A percentile compares a stretch with the other conserved stretches of the same genome.
phyloP scores from a whole-genome alignment of 2,797 vertebrate genomes.

The Cossypha caffra region DNA sequence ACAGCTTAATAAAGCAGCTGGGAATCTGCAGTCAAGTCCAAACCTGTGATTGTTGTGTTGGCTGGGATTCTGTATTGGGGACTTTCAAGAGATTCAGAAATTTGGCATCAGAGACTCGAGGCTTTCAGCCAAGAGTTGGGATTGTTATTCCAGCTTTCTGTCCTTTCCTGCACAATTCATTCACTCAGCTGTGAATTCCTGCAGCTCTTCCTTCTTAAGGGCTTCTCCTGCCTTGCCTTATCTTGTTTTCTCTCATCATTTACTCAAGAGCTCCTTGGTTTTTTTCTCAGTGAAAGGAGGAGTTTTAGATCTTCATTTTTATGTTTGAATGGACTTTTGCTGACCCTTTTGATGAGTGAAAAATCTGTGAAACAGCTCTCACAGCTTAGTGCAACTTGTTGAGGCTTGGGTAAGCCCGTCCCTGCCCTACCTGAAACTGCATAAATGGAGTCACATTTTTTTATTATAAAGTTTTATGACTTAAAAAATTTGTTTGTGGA shows the following conservation, averaged over 20 bases:
- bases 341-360: neutral
- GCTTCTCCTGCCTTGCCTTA: neutral
- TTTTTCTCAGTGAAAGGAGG: neutral
- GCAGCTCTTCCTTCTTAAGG: neutral
- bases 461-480: neutral
- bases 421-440: neutral
- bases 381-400: neutral
- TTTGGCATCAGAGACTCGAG: neutral
- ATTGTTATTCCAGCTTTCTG: neutral
- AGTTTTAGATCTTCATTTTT: neutral
- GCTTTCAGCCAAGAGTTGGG: neutral
- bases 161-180: rapidly evolving
- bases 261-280: neutral
- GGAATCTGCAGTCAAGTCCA: neutral
- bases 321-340: neutral
- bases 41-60: neutral
- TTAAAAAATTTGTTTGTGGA: neutral
- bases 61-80: rapidly evolving
- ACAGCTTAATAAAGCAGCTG: neutral
- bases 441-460: neutral
- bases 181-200: neutral
- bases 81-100: neutral
- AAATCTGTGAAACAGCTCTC: neutral
- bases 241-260: neutral
- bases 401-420: neutral